Evolutionary conservation across 2,113 vertebrate genomes (phyloP).

Genomic region (Oenanthe oenanthe): DNA sequence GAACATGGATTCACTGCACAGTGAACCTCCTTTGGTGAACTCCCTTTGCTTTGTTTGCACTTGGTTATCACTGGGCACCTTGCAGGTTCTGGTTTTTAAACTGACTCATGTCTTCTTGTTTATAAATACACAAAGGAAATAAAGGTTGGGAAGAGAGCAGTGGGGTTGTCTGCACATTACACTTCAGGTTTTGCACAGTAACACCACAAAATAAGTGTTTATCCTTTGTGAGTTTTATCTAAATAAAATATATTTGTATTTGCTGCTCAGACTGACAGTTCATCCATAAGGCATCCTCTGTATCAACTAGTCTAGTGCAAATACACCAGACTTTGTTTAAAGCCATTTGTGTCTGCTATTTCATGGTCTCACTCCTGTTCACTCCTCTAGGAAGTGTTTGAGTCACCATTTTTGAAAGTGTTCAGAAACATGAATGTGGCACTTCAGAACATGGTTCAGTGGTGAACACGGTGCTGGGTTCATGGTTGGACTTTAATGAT

Average conservation of each 20-base stretch:
- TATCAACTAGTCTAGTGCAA: constrained; percentile 49
- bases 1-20: background rate
- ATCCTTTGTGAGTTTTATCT: constrained; percentile 57
- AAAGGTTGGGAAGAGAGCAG: background rate
- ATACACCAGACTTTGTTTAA: constrained; percentile 64
- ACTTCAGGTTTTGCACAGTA: constrained; percentile 22
- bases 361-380: background rate
- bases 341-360: constrained; percentile 46
- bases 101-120: constrained; percentile 43
- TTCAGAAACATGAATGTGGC: background rate
- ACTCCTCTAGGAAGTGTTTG: background rate
- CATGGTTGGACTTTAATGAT: background rate
- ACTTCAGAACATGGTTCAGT: background rate
- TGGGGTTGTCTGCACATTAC: background rate
- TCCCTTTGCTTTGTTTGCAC: constrained; percentile 58
- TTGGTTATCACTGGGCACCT: constrained; percentile 19
- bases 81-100: constrained; percentile 51
- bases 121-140: constrained; percentile 12
- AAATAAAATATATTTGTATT: constrained; percentile 73
- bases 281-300: constrained; percentile 41
- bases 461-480: background rate
- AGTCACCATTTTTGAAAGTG: background rate
- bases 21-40: constrained; percentile 13
- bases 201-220: constrained; percentile 1
- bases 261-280: constrained; percentile 58